These are phyloP conservation scores for Synanceia verrucosa DNA, from an alignment of 2,797 vertebrate genomes.

Conservation along the genomic window DNA sequence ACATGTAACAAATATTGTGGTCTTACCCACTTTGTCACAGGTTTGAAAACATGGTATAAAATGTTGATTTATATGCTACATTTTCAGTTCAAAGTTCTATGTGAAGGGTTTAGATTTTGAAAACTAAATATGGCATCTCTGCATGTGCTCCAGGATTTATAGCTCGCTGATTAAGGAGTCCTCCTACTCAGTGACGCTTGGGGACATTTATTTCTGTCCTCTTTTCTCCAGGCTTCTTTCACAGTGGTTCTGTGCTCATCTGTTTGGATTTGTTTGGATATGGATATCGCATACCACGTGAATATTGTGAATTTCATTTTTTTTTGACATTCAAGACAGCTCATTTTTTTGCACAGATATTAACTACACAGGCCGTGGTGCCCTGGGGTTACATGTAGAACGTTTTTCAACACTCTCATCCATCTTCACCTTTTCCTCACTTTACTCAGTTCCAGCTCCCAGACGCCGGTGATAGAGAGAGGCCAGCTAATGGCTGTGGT, in stretches of 20 bases:
- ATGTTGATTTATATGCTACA: neutral
- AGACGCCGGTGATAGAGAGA: conserved; percentile 43
- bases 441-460: conserved; percentile 36
- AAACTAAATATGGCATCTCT: conserved; percentile 16
- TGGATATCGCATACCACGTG: neutral
- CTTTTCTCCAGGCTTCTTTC: conserved; percentile 18
- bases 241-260: neutral
- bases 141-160: conserved; percentile 25
- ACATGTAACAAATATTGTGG: neutral
- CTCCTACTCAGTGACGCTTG: conserved; percentile 41
- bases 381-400: conserved; percentile 24
- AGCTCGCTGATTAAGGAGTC: neutral
- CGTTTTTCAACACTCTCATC: conserved; percentile 59
- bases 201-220: conserved; percentile 44
- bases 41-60: neutral
- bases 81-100: neutral
- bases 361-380: neutral
- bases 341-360: conserved; percentile 6
- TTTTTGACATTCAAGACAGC: conserved; percentile 17
- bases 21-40: neutral
- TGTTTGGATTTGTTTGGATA: conserved; percentile 20
- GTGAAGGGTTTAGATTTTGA: conserved; percentile 10
- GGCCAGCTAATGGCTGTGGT: conserved; percentile 59
- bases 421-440: conserved; percentile 43
- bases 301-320: neutral